A percentile compares a stretch with the other conserved stretches of the same genome.
Conservation (phyloP, 2,888 invertebrate genomes). For the Leptopilina syphax region DNA sequence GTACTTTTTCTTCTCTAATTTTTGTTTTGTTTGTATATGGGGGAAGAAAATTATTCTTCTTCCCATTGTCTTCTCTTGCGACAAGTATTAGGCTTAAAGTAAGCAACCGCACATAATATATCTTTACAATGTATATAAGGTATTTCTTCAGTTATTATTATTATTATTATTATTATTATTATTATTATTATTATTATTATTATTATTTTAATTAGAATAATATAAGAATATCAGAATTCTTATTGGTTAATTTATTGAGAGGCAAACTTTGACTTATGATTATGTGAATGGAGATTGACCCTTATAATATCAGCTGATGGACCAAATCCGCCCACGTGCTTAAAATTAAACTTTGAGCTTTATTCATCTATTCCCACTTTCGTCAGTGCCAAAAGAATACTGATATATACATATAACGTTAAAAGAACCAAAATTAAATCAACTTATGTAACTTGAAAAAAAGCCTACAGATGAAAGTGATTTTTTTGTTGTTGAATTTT, state of each 20-base stretch:
- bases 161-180: no score
- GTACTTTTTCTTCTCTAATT: neutral
- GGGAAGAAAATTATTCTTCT: neutral
- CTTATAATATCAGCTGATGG: neutral
- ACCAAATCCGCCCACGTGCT: neutral
- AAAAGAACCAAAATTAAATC: no score
- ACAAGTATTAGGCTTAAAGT: neutral
- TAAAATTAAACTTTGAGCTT: slow-evolving; percentile 13
- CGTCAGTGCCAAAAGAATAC: neutral
- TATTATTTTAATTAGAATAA: no score
- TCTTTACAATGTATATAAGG: no score
- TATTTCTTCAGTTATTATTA: no score
- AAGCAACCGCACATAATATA: no score
- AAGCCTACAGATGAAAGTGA: no score
- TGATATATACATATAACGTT: no score
- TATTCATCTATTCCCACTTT: neutral
- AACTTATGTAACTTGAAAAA: no score
- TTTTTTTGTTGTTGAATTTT: no score
- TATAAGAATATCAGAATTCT: neutral
- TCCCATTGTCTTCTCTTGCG: neutral
- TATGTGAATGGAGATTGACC: neutral
- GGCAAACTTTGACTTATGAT: neutral
- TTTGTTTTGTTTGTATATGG: neutral
- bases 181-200: no score
- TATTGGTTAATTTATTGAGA: neutral